Base-by-base conservation (phyloP, 2,888 invertebrate species). In the Pollenia angustigena region DNA sequence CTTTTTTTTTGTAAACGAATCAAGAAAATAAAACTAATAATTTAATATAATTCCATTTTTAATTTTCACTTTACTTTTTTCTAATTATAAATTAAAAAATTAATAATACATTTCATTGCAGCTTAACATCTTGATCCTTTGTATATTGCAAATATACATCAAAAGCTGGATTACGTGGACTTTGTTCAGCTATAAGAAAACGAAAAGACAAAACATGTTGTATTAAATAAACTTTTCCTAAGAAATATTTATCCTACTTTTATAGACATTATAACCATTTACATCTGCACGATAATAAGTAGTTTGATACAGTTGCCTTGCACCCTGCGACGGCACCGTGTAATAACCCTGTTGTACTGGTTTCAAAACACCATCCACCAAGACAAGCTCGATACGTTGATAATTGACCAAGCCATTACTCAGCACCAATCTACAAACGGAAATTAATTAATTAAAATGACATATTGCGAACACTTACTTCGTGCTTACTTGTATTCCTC, bases 371-470 rank as follows among this genome's bases (percentile, higher is more conserved):
- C 89, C 89, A 4, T 87, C 87, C 12, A 90, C 87, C 0, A 69
- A 52, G 64, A 92, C 91, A 16, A 46, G 64, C 44, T 91, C 91
- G n/a, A 91, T 88, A 54, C 89, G 91, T 79, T 92, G 90, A 54
- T 89, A 92, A 88, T 90, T 91, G 11, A 89, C 90, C 87, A 91
- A 46, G 0, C 92, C 92, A 16, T 91, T 92, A 88, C 91, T 92
- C 42, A 92, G 82, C 10, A 89, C 89, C 56, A 92, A 76, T 85
- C 92, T 92, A 50, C 32, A 50, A 2, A 4, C 42, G 72, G 4
- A 40, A 69, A 62, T 62, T 42, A n/a, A 76, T 40, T 18, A 14
- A 23, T 23, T 60, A 66, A n/a, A 40, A 18, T 32, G 12, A 3
- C 14, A 23, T n/a, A 6, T 9, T 46, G 6, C 18, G 1, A 32